Evolutionary conservation across 2,797 vertebrate genomes (phyloP), one percentile per base, ranked within the genome.

Genomic region (Taenioides sp.): DNA sequence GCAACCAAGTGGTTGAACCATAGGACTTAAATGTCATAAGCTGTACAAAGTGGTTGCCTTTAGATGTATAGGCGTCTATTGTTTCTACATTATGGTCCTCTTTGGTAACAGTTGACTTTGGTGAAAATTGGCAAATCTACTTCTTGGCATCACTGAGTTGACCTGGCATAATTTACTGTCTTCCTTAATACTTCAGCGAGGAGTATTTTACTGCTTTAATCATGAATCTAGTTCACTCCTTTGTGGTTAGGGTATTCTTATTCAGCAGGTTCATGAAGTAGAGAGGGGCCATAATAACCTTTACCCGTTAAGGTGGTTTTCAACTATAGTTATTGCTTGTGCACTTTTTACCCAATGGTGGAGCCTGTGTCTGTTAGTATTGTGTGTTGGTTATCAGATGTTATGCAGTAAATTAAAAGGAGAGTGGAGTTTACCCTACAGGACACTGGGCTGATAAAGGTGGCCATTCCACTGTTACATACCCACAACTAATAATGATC

Each of bases 141-240:
- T 31, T 23, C 50, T 28, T 37, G 22, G 50, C 17, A 40, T 20
- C 57, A 70, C 70, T 73, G 57, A 69, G 47, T 65, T 22, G 10
- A 17, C 60, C 68, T 79, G 71, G 81, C 52, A 77, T 74, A 72
- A 62, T 65, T 73, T 67, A 80, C 72, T 27, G 76, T 86, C 81
- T 78, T 86, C 76, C 81, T 81, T 49, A 28, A 49, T 70, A 79
- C 70, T 65, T 14, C 17, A 18, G 54, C 1, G 6, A 2, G 66
- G 67, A 57, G 10, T 54, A 23, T 72, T 20, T 47, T 43, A 25
- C 16, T 25, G 27, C 14, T 22, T 34, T 16, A 47, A 47, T 47
- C 14, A 16, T 72, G 55, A 5, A 31, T 70, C 22, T 5, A 62
- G 47, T 23, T 74, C 16, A 22, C 71, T 54, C 4, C 1, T 54